A percentile compares a stretch with the other conserved stretches of the same genome.
Conservation (phyloP, 2,797 vertebrate genomes). For the Gadopsis bispinosus region DNA sequence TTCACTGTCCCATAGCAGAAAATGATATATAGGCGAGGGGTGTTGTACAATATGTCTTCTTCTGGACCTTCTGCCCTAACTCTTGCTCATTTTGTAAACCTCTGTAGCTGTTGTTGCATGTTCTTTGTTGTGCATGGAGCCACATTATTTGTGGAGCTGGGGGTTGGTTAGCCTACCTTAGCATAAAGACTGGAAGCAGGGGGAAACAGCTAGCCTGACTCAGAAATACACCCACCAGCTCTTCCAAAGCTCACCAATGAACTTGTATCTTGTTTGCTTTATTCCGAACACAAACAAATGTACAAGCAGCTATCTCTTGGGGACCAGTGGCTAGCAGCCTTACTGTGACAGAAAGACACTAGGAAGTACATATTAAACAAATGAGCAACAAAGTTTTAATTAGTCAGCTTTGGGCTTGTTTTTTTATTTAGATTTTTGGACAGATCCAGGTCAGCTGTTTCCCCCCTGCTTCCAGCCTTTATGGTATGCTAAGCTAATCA, state of each 20-base stretch:
- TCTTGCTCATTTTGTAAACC: background rate
- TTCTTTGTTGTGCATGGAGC: background rate
- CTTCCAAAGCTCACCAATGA: background rate
- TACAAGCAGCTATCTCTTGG: too few relatives aligned
- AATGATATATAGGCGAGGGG: background rate
- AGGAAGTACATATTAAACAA: too few relatives aligned
- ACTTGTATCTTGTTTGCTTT: too few relatives aligned
- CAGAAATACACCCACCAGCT: background rate
- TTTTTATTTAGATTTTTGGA: background rate
- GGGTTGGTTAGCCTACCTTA: background rate
- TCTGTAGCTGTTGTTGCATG: constrained; percentile 4
- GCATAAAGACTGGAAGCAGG: background rate
- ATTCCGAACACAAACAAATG: too few relatives aligned
- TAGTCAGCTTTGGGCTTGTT: background rate
- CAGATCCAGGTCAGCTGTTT: background rate
- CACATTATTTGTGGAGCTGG: background rate
- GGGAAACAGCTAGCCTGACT: too few relatives aligned
- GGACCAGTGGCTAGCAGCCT: too few relatives aligned
- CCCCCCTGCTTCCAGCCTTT: constrained; percentile 4
- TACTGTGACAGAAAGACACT: too few relatives aligned
- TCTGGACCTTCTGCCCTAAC: constrained; percentile 9
- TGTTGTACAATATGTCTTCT: constrained; percentile 27
- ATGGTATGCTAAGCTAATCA: constrained; percentile 1
- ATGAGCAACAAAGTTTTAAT: background rate
- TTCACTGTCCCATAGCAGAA: constrained; percentile 29